phyloP scores from a whole-genome alignment of 2,797 vertebrate species.

The Rhadinocentrus ornatus region DNA sequence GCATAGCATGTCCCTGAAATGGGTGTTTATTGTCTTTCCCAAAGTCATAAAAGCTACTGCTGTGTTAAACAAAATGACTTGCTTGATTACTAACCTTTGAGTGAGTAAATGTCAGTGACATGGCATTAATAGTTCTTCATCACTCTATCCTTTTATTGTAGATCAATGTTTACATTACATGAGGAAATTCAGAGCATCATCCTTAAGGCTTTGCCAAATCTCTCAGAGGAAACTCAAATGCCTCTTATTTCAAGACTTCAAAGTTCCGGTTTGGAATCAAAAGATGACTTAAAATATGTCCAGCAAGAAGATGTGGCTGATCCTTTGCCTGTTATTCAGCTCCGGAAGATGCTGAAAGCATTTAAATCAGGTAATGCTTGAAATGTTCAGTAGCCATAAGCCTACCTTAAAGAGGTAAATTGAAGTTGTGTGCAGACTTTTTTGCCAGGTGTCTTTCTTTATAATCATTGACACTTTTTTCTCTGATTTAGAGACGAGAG shows the following conservation, averaged over 20 bases:
- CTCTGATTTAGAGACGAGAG: not conserved
- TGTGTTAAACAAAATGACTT: not conserved
- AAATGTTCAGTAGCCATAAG: not conserved
- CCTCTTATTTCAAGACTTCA: not conserved
- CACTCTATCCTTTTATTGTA: not conserved
- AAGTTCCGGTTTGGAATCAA: not conserved
- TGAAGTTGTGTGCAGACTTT: too few relatives aligned
- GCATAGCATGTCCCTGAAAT: not conserved
- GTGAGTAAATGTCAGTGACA: not conserved
- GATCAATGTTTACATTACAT: not conserved
- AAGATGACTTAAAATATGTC: not conserved
- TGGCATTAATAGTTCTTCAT: slow-evolving; percentile 3
- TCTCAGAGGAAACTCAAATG: not conserved
- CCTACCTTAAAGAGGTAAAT: too few relatives aligned
- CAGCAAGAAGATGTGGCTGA: not conserved
- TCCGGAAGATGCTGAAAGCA: not conserved
- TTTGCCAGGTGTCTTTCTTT: too few relatives aligned
- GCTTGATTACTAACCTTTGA: slow-evolving; percentile 1
- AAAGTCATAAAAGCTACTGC: not conserved
- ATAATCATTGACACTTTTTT: too few relatives aligned
- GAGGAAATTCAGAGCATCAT: not conserved
- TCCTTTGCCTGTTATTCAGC: not conserved
- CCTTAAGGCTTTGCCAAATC: not conserved
- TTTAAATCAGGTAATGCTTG: not conserved
- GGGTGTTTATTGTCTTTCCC: not conserved